phyloP scores from a whole-genome alignment of 2,888 invertebrate species.

The Apotomis capreana region DNA sequence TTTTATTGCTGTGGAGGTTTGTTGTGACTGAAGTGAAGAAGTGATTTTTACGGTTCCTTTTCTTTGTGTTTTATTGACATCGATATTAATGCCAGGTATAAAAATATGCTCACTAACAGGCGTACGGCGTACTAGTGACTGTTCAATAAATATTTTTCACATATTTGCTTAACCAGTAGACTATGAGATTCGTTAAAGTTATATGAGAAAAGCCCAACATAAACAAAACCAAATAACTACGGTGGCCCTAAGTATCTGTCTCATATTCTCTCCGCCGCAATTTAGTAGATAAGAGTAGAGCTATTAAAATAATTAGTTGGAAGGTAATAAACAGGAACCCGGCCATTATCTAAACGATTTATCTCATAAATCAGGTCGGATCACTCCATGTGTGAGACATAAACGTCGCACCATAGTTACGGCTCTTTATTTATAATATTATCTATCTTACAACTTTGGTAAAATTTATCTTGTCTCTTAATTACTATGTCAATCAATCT shows the following conservation, averaged over 20 bases:
- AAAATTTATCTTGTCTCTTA: background rate
- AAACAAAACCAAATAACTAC: background rate
- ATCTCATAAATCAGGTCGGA: slow-evolving; percentile 47
- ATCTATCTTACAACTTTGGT: background rate
- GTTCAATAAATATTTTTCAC: no score
- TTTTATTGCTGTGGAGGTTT: slow-evolving; percentile 63
- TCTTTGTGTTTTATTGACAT: slow-evolving; percentile 20
- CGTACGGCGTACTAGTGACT: no score
- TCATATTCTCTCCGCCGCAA: background rate
- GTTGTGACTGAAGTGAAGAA: slow-evolving; percentile 73
- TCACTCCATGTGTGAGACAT: slow-evolving; percentile 41
- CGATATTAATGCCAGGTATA: background rate
- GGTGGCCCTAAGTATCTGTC: background rate
- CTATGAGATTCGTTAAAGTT: no score
- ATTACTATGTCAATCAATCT: no score
- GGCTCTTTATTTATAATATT: slow-evolving; percentile 44
- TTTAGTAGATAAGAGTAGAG: background rate
- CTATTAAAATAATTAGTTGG: slow-evolving; percentile 32
- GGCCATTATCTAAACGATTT: slow-evolving; percentile 42
- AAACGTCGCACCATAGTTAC: slow-evolving; percentile 42
- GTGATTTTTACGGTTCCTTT: slow-evolving; percentile 69
- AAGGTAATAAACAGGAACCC: slow-evolving; percentile 41
- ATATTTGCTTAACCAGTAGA: no score
- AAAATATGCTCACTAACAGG: background rate
- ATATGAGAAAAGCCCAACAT: no score